Conservation (phyloP, 2,888 invertebrate species). For the Nephrocerus scutellatus region DNA sequence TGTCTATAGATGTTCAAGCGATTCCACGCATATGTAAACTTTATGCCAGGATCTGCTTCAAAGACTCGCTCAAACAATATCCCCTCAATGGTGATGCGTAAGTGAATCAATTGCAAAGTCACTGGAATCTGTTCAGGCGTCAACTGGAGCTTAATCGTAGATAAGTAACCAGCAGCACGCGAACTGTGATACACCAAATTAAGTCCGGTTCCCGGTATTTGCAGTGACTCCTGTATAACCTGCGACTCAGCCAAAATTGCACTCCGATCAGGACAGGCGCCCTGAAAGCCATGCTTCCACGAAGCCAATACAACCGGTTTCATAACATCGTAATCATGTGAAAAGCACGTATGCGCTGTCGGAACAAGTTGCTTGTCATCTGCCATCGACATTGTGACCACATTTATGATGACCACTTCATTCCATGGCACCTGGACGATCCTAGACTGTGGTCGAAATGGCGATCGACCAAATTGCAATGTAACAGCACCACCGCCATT, state of each 20-base stretch:
- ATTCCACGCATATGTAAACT: conserved; percentile 97
- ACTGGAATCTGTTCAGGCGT: conserved; percentile 79
- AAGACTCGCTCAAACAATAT: conserved; percentile 87
- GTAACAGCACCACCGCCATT: conserved; percentile 99
- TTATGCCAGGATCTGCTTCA: conserved; percentile 93
- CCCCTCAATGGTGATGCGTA: conserved; percentile 90
- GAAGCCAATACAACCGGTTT: conserved; percentile 88
- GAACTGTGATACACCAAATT: conserved; percentile 96
- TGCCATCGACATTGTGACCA: conserved; percentile 72
- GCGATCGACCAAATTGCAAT: conserved; percentile 86
- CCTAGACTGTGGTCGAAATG: conserved; percentile 79
- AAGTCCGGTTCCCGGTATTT: conserved; percentile 90
- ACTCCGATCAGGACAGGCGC: conserved; percentile 87
- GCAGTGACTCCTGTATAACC: conserved; percentile 90
- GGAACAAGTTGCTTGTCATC: conserved; percentile 66
- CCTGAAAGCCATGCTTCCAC: conserved; percentile 92
- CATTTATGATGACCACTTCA: conserved; percentile 91
- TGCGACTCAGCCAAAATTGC: conserved; percentile 86
- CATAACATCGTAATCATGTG: conserved; percentile 88
- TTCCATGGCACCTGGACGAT: conserved; percentile 96
- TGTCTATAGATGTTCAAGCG: conserved; percentile 92
- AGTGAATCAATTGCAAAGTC: conserved; percentile 77
- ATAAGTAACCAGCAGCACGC: conserved; percentile 85
- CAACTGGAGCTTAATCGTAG: conserved; percentile 84
- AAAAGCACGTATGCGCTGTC: conserved; percentile 71